Percentiles rank a stretch among this genome's conserved stretches.
phyloP scores from a whole-genome alignment of 2,113 vertebrate species.

The Motacilla tschutschensis region DNA sequence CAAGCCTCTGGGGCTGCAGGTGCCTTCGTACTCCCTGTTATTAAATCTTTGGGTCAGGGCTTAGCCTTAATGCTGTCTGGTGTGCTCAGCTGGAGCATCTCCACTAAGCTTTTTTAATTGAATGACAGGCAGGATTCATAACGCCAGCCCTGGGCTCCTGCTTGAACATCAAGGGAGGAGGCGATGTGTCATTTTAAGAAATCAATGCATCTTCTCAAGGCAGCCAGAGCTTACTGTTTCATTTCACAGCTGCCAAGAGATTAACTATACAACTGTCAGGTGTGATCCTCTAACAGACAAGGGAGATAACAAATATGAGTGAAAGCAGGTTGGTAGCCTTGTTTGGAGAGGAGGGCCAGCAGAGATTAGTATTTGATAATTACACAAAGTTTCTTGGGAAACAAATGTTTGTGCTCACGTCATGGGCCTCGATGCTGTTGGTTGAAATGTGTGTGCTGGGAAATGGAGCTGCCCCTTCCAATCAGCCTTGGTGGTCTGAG shows the following conservation, averaged over 20 bases:
- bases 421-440: fast-evolving
- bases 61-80: background rate
- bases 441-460: background rate
- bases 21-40: background rate
- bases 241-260: constrained; percentile 37
- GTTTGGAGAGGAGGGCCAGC: background rate
- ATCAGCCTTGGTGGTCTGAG: background rate
- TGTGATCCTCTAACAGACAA: background rate
- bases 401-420: fast-evolving
- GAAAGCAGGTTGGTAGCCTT: background rate
- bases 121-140: background rate
- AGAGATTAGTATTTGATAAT: background rate
- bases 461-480: background rate
- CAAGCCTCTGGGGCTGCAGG: background rate
- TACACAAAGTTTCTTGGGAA: background rate
- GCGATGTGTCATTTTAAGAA: constrained; percentile 16
- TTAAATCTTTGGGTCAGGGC: background rate
- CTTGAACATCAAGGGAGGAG: background rate
- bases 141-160: background rate
- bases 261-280: constrained; percentile 6
- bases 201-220: constrained; percentile 27
- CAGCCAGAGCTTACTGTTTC: background rate
- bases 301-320: background rate
- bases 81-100: background rate
- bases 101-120: constrained; percentile 1